Percentiles rank a stretch among this genome's conserved stretches.
Evolutionary conservation across 2,797 vertebrate genomes (phyloP).

Genomic region (Buphagus erythrorhynchus): DNA sequence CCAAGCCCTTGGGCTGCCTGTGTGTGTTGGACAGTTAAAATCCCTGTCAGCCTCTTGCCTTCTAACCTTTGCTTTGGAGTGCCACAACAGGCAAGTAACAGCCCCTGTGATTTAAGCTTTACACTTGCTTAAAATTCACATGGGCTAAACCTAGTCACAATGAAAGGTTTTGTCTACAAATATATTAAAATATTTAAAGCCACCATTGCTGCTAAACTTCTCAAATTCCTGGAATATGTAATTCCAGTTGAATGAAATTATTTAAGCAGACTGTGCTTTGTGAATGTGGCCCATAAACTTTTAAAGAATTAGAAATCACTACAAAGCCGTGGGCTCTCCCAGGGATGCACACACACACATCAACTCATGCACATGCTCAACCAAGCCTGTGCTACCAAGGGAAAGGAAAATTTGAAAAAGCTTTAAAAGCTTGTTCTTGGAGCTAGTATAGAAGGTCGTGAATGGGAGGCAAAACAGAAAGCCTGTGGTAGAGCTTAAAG

Average conservation of each 20-base stretch:
- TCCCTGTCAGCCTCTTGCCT: background rate
- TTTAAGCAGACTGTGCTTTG: background rate
- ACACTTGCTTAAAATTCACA: constrained; percentile 50
- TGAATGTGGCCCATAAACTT: background rate
- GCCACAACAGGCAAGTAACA: background rate
- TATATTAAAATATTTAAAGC: background rate
- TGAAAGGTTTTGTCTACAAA: constrained; percentile 19
- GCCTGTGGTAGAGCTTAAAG: background rate
- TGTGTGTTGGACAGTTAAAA: background rate
- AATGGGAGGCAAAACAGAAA: background rate
- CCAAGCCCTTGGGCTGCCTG: background rate
- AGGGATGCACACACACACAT: rapidly evolving
- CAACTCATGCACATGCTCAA: background rate
- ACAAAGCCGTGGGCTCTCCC: background rate
- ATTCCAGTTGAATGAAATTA: background rate
- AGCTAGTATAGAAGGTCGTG: background rate
- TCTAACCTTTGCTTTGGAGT: background rate
- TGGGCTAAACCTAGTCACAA: background rate
- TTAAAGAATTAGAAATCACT: background rate
- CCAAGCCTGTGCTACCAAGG: background rate
- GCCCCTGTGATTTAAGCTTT: background rate
- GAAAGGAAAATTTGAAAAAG: background rate
- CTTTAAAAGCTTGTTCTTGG: background rate
- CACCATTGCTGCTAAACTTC: background rate
- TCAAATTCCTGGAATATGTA: background rate